Conservation (phyloP, 2,113 vertebrate species). For the Isurus oxyrinchus region DNA sequence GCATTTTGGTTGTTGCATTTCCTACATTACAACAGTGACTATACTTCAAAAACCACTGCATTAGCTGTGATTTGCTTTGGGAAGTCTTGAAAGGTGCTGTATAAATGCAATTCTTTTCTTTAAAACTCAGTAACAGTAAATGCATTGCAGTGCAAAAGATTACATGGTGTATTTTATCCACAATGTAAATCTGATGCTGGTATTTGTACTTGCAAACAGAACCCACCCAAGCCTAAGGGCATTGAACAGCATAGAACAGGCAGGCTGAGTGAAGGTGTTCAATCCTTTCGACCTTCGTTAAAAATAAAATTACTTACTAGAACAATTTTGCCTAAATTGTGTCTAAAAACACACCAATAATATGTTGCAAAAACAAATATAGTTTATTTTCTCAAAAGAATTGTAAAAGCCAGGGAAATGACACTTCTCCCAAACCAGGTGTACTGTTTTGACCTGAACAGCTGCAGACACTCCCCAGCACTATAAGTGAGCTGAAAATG, state of each 20-base stretch:
- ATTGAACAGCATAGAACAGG: not conserved
- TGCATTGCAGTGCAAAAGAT: not conserved
- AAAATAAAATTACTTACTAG: not conserved
- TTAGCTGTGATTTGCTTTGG: not conserved
- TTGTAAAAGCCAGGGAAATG: not conserved
- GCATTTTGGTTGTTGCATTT: not conserved
- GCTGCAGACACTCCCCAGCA: not conserved
- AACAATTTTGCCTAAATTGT: not conserved
- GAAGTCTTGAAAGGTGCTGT: not conserved
- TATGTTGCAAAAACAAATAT: not conserved
- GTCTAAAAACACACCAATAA: not conserved
- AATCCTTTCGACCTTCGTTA: not conserved
- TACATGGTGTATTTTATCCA: not conserved
- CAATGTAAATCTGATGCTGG: not conserved
- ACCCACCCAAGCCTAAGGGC: conserved; percentile 7
- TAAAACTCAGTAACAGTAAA: not conserved
- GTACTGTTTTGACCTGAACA: not conserved
- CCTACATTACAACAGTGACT: not conserved
- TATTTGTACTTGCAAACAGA: not conserved
- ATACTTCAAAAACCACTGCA: not conserved
- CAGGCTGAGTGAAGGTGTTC: not conserved
- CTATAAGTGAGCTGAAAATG: not conserved
- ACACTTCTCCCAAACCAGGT: not conserved
- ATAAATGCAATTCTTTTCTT: not conserved
- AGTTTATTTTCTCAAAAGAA: not conserved